Percentiles rank a stretch among this genome's conserved stretches.
phyloP scores from a whole-genome alignment of 2,888 invertebrate genomes.

The Melinaea marsaeus region DNA sequence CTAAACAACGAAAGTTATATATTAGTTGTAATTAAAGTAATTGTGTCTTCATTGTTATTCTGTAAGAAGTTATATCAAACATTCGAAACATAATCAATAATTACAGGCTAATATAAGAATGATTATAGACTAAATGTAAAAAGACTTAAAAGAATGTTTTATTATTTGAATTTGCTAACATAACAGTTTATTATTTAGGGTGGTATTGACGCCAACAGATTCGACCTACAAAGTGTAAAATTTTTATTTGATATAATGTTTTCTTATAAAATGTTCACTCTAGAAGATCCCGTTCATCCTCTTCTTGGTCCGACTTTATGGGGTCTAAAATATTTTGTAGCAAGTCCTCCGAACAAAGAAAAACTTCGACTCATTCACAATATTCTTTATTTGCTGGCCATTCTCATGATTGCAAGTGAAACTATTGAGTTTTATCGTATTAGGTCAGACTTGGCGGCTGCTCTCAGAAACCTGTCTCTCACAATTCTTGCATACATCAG shows the following conservation, averaged over 20 bases:
- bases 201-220: no score
- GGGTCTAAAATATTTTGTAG: constrained; percentile 49
- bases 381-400: constrained; percentile 43
- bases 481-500: constrained; percentile 61
- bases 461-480: constrained; percentile 56
- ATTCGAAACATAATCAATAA: no score
- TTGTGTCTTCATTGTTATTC: no score
- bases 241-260: constrained; percentile 14
- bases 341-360: constrained; percentile 46
- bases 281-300: constrained; percentile 45
- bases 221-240: no score
- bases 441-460: constrained; percentile 47
- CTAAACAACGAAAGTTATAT: no score
- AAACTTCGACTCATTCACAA: constrained; percentile 38
- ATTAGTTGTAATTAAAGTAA: no score
- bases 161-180: no score
- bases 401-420: constrained; percentile 54
- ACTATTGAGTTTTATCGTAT: constrained; percentile 59
- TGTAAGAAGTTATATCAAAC: no score
- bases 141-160: no score
- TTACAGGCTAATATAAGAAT: no score
- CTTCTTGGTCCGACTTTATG: constrained; percentile 51
- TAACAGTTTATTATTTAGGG: no score
- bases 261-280: constrained; percentile 20
- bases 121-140: no score